Base-by-base conservation (phyloP, 2,888 invertebrate genomes). In the Tridacna crocea region DNA sequence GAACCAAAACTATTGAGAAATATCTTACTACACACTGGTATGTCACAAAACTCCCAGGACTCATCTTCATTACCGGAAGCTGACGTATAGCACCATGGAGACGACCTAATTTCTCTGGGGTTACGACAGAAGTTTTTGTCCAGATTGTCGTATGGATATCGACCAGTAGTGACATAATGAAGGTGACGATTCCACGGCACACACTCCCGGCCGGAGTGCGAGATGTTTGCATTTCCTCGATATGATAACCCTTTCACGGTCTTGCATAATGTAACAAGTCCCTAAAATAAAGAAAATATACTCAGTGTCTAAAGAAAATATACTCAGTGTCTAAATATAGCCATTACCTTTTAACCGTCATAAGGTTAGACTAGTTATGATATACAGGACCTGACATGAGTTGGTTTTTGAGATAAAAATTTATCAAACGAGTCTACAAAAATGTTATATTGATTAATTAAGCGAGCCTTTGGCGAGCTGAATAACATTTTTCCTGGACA, bases 191-290 rank as follows among this genome's bases (percentile, higher is more conserved):
- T 66, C 80, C 80, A 80, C 15, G 24, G 58, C 13, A 80, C 73
- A 60, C 80, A 80, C 24, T 68, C 36, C 60, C 72, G 72, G n/a
- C 80, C 80, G 22, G 36, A 72, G 10, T 58, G 46, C 0, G 73
- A 72, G 11, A 55, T 58, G 66, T 72, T 72, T 36, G 73, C 66
- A 27, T 55, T 48, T 8, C 80, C 80, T 58, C 80, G 48, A 60
- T 80, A 80, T 55, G 80, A 80, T 47, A 80, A 58, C 0, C 80
- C 80, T 26, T 77, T 80, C n/a, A n/a, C n/a, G n/a, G 66, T 80
- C 80, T 22, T 73, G 61, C 12, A 22, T 36, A 2, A 76, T 80
- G 47, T 72, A 76, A 27, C 80, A 80, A 26, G 68, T 24, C 8
- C 76, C 80, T 80, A 6, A 12, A 60, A 60, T 6, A 19, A 17